Percentiles rank a stretch among this genome's conserved stretches.
phyloP scores from a whole-genome alignment of 2,113 vertebrate genomes.

The Sisor rabdophorus region DNA sequence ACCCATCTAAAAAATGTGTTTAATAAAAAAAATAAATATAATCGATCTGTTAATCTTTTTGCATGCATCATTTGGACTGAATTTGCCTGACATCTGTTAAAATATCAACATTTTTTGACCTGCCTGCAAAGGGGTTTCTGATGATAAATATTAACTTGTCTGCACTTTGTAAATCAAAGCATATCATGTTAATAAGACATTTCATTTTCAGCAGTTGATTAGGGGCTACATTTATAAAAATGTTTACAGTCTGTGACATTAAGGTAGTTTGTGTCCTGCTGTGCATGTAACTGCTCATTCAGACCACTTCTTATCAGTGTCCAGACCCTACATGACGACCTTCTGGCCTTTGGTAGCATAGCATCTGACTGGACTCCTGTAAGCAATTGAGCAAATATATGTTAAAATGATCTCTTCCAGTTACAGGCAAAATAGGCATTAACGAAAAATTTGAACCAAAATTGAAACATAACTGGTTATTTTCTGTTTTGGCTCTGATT shows the following conservation, averaged over 20 bases:
- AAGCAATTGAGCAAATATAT: not conserved
- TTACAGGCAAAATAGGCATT: not conserved
- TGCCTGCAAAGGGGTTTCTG: not conserved
- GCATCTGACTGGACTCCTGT: conserved; percentile 2
- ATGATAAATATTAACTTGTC: conserved; percentile 1
- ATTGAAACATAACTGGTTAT: not conserved
- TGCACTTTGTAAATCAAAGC: conserved; percentile 33
- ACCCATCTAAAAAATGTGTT: no score
- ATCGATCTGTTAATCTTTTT: not conserved
- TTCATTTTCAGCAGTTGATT: conserved; percentile 4
- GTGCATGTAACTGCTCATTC: conserved; percentile 39
- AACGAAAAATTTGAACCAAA: not conserved
- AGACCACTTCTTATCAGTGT: conserved; percentile 41
- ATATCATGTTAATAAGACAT: conserved; percentile 27
- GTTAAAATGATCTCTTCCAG: not conserved
- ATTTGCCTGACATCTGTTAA: not conserved
- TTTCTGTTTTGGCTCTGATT: no score
- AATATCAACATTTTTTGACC: not conserved
- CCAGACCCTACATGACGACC: conserved; percentile 16
- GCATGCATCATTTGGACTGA: not conserved
- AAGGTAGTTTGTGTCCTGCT: conserved; percentile 40
- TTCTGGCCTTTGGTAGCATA: conserved; percentile 13
- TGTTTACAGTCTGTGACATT: conserved; percentile 36
- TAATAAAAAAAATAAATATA: no score
- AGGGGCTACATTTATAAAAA: not conserved